Conservation (phyloP, 2,888 invertebrate species). For the Mellilla xanthometata region DNA sequence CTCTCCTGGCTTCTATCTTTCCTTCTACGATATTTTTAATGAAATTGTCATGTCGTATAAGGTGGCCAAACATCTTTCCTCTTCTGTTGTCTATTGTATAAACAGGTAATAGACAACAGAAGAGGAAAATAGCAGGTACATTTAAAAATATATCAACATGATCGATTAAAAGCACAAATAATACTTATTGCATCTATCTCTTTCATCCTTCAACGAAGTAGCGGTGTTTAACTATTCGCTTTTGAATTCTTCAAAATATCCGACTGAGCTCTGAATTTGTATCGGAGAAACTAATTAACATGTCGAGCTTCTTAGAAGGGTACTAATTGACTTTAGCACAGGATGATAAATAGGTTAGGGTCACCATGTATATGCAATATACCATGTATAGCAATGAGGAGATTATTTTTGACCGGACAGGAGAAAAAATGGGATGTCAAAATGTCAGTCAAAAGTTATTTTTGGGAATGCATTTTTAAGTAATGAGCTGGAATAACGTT, state of each 20-base stretch:
- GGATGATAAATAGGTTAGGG: slow-evolving; percentile 18
- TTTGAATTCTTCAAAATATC: slow-evolving; percentile 18
- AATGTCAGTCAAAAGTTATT: not conserved
- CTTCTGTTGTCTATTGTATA: no score
- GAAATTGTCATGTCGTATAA: no score
- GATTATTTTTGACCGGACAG: not conserved
- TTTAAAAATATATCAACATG: no score
- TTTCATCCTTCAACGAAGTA: not conserved
- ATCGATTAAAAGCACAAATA: no score
- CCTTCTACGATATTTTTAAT: no score
- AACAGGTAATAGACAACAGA: no score
- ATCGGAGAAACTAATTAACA: slow-evolving; percentile 23
- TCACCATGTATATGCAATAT: not conserved
- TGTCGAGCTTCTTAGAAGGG: slow-evolving; percentile 24
- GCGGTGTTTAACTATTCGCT: slow-evolving; percentile 13
- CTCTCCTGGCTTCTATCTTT: no score
- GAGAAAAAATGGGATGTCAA: not conserved
- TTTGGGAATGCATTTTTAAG: no score
- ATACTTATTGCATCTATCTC: no score
- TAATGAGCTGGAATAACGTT: no score
- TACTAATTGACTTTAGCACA: slow-evolving; percentile 17
- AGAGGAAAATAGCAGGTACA: no score
- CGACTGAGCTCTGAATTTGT: slow-evolving; percentile 15
- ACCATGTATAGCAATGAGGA: not conserved
- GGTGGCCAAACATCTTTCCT: no score